Conservation (phyloP, 2,888 invertebrate genomes). For the Timema cristinae region DNA sequence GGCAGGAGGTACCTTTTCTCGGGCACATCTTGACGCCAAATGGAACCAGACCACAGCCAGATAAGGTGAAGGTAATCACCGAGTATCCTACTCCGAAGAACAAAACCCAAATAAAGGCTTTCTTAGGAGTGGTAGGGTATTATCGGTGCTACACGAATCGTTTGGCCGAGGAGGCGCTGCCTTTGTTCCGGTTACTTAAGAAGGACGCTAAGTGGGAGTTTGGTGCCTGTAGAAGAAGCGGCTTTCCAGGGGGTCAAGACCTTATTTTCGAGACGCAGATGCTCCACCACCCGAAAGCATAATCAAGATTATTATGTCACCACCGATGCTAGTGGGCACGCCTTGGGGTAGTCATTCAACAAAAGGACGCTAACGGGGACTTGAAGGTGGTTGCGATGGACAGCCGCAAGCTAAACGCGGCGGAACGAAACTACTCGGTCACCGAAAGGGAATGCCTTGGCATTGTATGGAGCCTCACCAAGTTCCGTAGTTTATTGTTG, state of each 20-base stretch:
- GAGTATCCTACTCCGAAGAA: neutral
- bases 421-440: slow-evolving; percentile 26
- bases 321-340: no score
- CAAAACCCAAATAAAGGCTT: neutral
- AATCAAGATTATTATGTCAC: neutral
- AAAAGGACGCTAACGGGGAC: neutral
- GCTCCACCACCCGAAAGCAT: neutral
- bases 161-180: neutral
- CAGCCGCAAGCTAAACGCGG: slow-evolving; percentile 26
- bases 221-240: neutral
- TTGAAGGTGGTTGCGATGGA: slow-evolving; percentile 24
- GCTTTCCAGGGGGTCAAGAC: neutral
- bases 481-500: slow-evolving; percentile 28
- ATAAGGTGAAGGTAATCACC: neutral
- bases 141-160: neutral
- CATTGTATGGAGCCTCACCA: slow-evolving; percentile 28
- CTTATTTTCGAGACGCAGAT: slow-evolving; percentile 12
- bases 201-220: neutral
- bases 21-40: no score
- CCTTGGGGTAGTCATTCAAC: no score
- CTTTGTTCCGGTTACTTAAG: neutral
- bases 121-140: slow-evolving; percentile 6
- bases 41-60: neutral
- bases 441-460: slow-evolving; percentile 30
- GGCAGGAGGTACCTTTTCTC: neutral